Base-by-base conservation (phyloP, 2,797 vertebrate genomes). In the Premnoplex brunnescens region DNA sequence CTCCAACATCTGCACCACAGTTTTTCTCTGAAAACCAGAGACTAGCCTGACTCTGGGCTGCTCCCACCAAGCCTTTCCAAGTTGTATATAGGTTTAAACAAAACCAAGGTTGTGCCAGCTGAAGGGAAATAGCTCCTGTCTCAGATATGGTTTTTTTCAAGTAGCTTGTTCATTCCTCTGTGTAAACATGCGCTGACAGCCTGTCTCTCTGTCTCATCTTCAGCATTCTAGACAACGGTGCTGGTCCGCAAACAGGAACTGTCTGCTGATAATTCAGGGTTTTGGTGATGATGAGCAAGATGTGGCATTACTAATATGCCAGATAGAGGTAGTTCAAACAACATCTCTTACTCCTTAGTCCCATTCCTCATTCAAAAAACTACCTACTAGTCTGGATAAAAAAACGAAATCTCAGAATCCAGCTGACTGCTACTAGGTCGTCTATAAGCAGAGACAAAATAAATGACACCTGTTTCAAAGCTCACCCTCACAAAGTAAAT, bases 1-100 rank as follows among this genome's bases (percentile, higher is more conserved):
- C 19, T 10, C 9, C 3, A 3, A 9, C 32, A 28, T 16, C 22
- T 24, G 36, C 32, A 37, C 0, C 0, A 62, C 12, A 59, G 8
- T 3, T 64, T 7, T 10, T 51, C 27, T 62, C 37, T 49, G 30
- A 76, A n/a, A 62, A 48, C 20, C 30, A 28, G 32, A 55, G 9
- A 51, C 27, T 37, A 52, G 9, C 13, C 30, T 34, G 49, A 14
- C 26, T 67, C 43, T 5, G 2, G 19, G 19, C 36, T 28, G 34
- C 10, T 66, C 41, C 52, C 48, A 64, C 41, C 32, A 39, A 26
- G 26, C 6, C 0, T 78, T 62, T 63, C 67, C 28, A 48, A 24
- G 15, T 12, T 37, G 14, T 12, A 48, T 4, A 1, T 7, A 26
- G 37, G 14, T 66, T 49, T 46, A 89, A 37, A 82, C 6, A 77